Evolutionary conservation across 2,113 vertebrate genomes (phyloP).

Genomic region (Notothenia coriiceps): DNA sequence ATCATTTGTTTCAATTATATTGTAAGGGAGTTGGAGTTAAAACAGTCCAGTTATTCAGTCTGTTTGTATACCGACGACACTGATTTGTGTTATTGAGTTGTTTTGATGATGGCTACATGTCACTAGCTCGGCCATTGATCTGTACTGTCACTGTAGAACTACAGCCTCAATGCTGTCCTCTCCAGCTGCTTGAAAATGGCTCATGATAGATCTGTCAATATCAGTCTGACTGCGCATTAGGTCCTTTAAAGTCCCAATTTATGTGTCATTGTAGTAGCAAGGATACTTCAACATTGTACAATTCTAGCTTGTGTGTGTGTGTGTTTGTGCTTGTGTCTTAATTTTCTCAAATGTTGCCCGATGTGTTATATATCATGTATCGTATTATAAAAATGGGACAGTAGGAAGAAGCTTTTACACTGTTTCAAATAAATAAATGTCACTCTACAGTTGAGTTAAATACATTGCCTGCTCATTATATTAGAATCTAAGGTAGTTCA

Average conservation of each 20-base stretch:
- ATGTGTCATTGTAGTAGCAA: neutral
- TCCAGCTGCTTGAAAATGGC: neutral
- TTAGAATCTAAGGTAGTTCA: too few relatives aligned
- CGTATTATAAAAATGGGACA: too few relatives aligned
- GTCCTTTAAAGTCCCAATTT: neutral
- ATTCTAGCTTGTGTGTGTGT: neutral
- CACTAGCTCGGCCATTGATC: neutral
- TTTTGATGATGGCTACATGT: slow-evolving; percentile 8
- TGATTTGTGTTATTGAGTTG: neutral
- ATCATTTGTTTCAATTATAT: too few relatives aligned
- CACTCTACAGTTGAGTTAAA: neutral
- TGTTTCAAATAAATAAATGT: neutral
- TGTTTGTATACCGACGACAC: neutral
- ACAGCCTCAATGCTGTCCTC: neutral
- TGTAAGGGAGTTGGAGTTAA: neutral
- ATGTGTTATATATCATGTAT: too few relatives aligned
- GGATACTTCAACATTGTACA: neutral
- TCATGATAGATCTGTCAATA: neutral
- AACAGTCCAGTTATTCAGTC: neutral
- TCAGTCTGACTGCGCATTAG: slow-evolving; percentile 8
- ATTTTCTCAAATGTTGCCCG: too few relatives aligned
- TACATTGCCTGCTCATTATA: too few relatives aligned
- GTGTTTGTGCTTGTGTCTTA: too few relatives aligned
- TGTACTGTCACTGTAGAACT: neutral
- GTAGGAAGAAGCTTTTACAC: too few relatives aligned